Percentiles rank a stretch among this genome's conserved stretches.
These are phyloP conservation scores for Ceratosolen solmsi DNA, from an alignment of 1,140 invertebrate genomes.

Conservation along the genomic window DNA sequence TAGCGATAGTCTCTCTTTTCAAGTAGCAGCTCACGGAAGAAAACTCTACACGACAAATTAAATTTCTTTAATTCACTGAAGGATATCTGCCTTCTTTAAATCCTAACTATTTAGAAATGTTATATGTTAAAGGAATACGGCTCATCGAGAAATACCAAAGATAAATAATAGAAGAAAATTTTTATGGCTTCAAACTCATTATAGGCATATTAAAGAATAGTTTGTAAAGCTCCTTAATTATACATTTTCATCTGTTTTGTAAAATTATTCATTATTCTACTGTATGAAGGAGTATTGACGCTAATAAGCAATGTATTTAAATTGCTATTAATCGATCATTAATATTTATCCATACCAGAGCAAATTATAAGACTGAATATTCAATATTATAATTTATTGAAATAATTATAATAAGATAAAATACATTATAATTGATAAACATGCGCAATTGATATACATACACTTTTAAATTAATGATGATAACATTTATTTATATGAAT, in stretches of 20 bases:
- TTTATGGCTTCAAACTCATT: background rate
- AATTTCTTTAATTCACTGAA: constrained; percentile 1
- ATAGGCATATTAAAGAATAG: background rate
- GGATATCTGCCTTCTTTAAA: background rate
- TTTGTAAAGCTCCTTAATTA: background rate
- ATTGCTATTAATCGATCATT: background rate
- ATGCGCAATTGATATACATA: too few species aligned
- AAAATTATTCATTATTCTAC: background rate
- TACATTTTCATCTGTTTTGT: background rate
- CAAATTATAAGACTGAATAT: too few species aligned
- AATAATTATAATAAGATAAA: too few species aligned
- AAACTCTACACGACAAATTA: background rate
- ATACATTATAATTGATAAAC: too few species aligned
- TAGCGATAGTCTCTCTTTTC: background rate
- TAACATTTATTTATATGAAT: too few species aligned
- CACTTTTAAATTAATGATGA: too few species aligned
- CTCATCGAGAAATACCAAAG: background rate
- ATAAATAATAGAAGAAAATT: background rate
- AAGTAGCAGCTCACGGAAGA: background rate
- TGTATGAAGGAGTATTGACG: background rate
- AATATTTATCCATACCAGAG: too few species aligned
- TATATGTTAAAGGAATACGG: background rate
- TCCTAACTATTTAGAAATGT: background rate
- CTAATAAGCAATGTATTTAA: background rate
- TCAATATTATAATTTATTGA: too few species aligned